A percentile compares a stretch with the other conserved stretches of the same genome.
Evolutionary conservation across 1,140 invertebrate species (phyloP).

Genomic region (Calliopsis andreniformis): DNA sequence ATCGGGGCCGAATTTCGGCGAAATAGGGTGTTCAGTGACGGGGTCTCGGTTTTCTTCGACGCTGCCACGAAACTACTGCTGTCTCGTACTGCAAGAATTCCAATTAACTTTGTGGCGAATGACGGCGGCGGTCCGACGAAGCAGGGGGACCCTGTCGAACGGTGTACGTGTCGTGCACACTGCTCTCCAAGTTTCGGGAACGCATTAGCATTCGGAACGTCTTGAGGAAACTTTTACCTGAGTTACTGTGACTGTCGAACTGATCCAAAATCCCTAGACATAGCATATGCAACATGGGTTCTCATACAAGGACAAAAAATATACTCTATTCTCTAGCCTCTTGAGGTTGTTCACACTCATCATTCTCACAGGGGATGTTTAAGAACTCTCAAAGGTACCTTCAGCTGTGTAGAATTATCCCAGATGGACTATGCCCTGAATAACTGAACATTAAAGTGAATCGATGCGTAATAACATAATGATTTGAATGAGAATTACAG

Average conservation of each 20-base stretch:
- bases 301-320: no score
- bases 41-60: neutral
- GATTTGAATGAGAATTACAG: no score
- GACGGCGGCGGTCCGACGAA: neutral
- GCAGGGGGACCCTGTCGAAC: neutral
- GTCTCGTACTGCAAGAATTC: constrained; percentile 27
- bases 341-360: no score
- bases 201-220: neutral
- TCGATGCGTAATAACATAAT: no score
- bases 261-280: no score
- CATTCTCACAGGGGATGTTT: no score
- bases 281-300: no score
- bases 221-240: neutral
- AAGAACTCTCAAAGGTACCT: no score
- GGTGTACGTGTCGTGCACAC: neutral
- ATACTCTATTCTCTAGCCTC: no score
- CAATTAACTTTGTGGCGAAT: constrained; percentile 8
- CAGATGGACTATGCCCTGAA: no score
- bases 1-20: neutral
- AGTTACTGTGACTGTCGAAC: neutral
- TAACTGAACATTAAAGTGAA: no score
- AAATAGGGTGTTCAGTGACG: neutral
- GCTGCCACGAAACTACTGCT: constrained; percentile 2
- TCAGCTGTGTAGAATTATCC: no score
- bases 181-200: neutral